phyloP scores from a whole-genome alignment of 2,113 vertebrate genomes.

The Halichoerus grypus region DNA sequence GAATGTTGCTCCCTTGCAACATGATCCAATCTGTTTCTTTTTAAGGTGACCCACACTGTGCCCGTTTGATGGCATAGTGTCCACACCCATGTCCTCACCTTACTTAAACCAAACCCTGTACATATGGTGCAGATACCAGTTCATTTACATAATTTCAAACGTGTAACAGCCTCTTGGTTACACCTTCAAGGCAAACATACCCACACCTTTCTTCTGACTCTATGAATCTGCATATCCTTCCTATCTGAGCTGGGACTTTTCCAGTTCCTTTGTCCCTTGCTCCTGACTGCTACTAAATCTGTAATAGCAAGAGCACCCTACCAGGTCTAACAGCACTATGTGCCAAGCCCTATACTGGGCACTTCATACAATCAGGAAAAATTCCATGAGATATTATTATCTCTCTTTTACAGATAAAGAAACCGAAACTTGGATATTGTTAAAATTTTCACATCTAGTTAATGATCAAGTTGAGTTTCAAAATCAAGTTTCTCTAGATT shows the following conservation, averaged over 20 bases:
- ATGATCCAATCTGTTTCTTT: neutral
- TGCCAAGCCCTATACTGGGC: neutral
- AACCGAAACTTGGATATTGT: neutral
- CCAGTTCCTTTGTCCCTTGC: neutral
- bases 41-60: neutral
- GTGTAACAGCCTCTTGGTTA: neutral
- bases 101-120: neutral
- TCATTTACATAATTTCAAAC: constrained; percentile 13
- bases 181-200: constrained; percentile 36
- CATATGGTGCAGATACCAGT: neutral
- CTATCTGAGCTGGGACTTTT: neutral
- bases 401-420: constrained; percentile 26
- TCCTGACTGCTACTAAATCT: neutral
- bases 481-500: neutral
- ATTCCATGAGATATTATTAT: neutral
- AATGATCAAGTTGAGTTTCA: neutral
- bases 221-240: neutral
- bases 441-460: neutral
- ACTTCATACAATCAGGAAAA: neutral
- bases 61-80: neutral
- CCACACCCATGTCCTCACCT: neutral
- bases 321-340: neutral
- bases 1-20: neutral
- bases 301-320: neutral
- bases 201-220: constrained; percentile 7